Base-by-base conservation (phyloP, 2,113 vertebrate genomes). In the Alces alces region DNA sequence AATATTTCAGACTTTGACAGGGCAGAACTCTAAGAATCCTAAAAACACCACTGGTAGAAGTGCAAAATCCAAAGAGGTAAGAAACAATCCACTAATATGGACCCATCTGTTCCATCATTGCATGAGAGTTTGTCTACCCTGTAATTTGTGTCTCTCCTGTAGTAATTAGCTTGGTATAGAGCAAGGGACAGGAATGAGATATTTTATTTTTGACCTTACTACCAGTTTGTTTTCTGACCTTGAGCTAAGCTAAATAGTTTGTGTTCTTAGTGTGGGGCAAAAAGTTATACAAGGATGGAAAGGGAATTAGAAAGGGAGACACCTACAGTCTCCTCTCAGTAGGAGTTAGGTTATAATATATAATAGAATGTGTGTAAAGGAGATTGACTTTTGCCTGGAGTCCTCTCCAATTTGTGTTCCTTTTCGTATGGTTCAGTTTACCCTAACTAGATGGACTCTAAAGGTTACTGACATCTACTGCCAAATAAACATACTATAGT, bases 21-120 rank as follows among this genome's bases (percentile, higher is more conserved):
- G 90, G 3, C 98, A 97, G 83, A 98, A 80, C 83, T 30, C 78
- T n/a, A 98, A 98, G 90, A 87, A 96, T 92, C 92, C 97, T 33
- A 98, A 89, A 96, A 96, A 86, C 11, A 91, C 33, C 76, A 10
- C 89, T n/a, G 57, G 92, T 97, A 91, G 97, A 95, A 97, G 57
- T 50, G 92, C 19, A 5, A 99, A 98, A 54, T 92, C 93, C 1
- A 98, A 98, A 87, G 98, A 99, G 99, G 99, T 99, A 88, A 98
- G 98, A 91, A 95, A 86, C 21, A 39, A 3, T 64, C 6, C 16
- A 90, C 47, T 92, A 45, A 88, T 17, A 86, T 7, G 45, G 78
- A 88, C 33, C 25, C 12, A 85, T 96, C 85, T 88, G 33, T 96
- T 82, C 54, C 6, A 7, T 88, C 15, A 5, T 70, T 85, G 36